Conservation (phyloP, 23 tunicate genomes). For the Ascidia mentula region DNA sequence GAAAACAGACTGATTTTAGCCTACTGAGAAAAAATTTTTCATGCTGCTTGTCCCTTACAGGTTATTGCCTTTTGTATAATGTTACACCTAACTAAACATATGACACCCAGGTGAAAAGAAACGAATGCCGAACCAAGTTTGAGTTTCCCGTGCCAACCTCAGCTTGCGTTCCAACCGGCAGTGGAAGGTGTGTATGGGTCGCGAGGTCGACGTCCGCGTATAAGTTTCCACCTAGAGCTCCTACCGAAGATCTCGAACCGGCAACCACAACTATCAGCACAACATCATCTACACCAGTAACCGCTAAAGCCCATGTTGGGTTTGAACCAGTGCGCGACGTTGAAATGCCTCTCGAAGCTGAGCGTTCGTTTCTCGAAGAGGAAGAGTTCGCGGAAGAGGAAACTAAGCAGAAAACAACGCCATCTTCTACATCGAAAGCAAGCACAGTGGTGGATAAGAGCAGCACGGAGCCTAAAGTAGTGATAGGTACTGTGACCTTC, state of each 20-base stretch:
- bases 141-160: slow-evolving; percentile 1
- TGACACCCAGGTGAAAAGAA: neutral
- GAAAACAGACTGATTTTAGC: too few relatives aligned
- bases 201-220: neutral
- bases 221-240: neutral
- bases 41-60: too few relatives aligned
- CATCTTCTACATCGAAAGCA: neutral
- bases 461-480: neutral
- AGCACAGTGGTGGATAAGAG: neutral
- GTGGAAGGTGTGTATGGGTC: neutral
- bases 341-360: neutral
- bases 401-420: too few relatives aligned
- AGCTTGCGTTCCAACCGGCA: neutral
- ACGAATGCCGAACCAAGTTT: slow-evolving; percentile 5
- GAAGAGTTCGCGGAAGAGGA: neutral
- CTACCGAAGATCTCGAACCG: too few relatives aligned
- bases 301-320: too few relatives aligned
- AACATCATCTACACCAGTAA: too few relatives aligned
- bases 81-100: too few relatives aligned
- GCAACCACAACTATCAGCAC: too few relatives aligned
- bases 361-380: too few relatives aligned
- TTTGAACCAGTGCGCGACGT: too few relatives aligned
- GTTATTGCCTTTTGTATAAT: too few relatives aligned
- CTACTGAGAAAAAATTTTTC: too few relatives aligned
- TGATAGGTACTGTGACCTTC: neutral